Conservation (phyloP, 2,797 vertebrate genomes). For the Helarctos malayanus region DNA sequence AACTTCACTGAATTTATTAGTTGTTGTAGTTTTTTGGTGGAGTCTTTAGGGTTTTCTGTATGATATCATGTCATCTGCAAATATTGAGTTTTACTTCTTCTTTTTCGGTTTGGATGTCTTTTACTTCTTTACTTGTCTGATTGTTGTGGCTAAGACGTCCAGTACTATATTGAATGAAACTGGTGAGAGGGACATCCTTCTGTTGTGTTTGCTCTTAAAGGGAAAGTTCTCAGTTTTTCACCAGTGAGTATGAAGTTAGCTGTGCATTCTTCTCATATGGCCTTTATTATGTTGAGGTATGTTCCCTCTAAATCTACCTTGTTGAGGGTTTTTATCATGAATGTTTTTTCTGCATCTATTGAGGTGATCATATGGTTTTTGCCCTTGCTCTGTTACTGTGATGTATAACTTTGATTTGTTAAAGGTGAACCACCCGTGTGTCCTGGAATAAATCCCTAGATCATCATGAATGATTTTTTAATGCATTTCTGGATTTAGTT, state of each 20-base stretch:
- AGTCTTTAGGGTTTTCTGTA: background rate
- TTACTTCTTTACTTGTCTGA: background rate
- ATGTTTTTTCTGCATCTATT: background rate
- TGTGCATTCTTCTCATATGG: background rate
- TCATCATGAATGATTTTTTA: background rate
- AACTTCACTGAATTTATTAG: background rate
- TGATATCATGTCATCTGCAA: background rate
- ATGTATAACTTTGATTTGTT: background rate
- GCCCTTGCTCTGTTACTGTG: background rate
- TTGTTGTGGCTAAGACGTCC: background rate
- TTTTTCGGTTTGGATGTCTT: background rate
- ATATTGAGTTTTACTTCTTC: background rate
- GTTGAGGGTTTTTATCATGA: background rate
- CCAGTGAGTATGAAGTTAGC: background rate
- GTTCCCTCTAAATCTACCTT: background rate
- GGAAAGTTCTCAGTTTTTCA: background rate
- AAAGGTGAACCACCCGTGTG: background rate
- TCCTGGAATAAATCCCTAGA: background rate
- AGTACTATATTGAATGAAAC: background rate
- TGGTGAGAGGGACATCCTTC: background rate
- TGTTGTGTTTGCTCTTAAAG: background rate
- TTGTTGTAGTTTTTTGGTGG: background rate
- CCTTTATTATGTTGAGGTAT: background rate
- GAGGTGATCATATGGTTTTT: background rate
- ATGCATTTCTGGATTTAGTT: background rate